A percentile compares a stretch with the other conserved stretches of the same genome.
phyloP scores from a whole-genome alignment of 2,113 vertebrate genomes.

The Menidia beryllina region DNA sequence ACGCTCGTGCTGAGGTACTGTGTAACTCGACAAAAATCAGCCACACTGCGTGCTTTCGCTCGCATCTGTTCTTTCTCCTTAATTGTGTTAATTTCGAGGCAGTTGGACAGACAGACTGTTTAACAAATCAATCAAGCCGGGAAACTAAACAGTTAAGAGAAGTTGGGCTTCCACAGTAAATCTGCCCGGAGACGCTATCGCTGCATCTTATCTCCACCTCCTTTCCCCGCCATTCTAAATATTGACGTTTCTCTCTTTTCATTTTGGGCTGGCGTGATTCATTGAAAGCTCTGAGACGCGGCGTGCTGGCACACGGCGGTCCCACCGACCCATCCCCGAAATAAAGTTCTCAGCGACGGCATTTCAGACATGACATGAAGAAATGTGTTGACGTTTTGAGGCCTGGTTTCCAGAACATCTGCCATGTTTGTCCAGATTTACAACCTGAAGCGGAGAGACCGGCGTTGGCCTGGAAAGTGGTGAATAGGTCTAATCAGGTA shows the following conservation, averaged over 20 bases:
- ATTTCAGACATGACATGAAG: conserved; percentile 17
- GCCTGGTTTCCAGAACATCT: conserved; percentile 21
- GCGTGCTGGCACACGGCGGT: conserved; percentile 1
- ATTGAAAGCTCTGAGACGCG: neutral
- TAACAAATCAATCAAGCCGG: conserved; percentile 23
- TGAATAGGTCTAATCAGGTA: conserved; percentile 4
- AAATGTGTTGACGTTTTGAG: conserved; percentile 30
- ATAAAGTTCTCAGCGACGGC: conserved; percentile 22
- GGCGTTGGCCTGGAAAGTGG: neutral
- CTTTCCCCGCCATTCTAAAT: conserved; percentile 3
- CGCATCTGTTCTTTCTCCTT: conserved; percentile 20
- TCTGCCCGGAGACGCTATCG: conserved; percentile 1
- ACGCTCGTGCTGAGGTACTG: conserved; percentile 1
- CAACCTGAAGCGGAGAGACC: conserved; percentile 3
- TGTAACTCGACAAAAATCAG: conserved; percentile 1
- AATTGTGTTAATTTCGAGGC: conserved; percentile 13
- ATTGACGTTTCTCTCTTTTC: neutral
- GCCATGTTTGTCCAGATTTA: conserved; percentile 33
- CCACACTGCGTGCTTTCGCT: neutral
- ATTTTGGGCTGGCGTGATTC: neutral
- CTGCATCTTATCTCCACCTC: conserved; percentile 14
- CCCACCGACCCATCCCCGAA: conserved; percentile 14
- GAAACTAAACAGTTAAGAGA: conserved; percentile 9
- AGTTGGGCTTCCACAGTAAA: conserved; percentile 18
- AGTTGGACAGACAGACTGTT: neutral